phyloP scores from a whole-genome alignment of 2,888 invertebrate genomes.

The Megalurothrips usitatus region DNA sequence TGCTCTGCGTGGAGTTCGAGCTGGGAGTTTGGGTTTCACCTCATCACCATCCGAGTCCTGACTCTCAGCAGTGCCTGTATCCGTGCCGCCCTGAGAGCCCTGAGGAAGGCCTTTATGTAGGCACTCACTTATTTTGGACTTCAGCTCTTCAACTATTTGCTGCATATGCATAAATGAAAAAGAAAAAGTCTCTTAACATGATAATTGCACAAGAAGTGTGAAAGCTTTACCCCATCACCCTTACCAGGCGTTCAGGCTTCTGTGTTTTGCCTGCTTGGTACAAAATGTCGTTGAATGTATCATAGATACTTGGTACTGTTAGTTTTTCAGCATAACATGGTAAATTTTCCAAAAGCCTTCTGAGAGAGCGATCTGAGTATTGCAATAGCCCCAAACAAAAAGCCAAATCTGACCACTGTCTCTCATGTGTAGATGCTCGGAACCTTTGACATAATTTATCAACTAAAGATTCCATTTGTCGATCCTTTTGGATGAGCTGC shows the following conservation, averaged over 20 bases:
- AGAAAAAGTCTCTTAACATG: not conserved
- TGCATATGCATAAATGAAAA: not conserved
- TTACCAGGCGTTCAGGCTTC: not conserved
- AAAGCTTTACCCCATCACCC: not conserved
- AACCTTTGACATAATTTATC: slow-evolving; percentile 87
- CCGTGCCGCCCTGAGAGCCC: not conserved
- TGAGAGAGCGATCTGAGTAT: slow-evolving; percentile 65
- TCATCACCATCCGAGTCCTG: not conserved
- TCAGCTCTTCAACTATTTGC: slow-evolving; percentile 4
- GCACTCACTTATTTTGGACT: slow-evolving; percentile 1
- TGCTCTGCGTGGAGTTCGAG: not conserved
- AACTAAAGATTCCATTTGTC: slow-evolving; percentile 82
- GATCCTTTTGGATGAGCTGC: slow-evolving; percentile 79
- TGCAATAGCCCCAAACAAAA: slow-evolving; percentile 79
- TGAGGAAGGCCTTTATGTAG: not conserved
- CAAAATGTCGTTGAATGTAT: not conserved
- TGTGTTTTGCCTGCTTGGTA: not conserved
- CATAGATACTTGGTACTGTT: slow-evolving; percentile 9
- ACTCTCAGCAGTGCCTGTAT: not conserved
- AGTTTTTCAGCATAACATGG: slow-evolving; percentile 65
- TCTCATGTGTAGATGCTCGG: slow-evolving; percentile 65
- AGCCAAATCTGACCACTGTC: slow-evolving; percentile 81
- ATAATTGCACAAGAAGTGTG: too few species aligned
- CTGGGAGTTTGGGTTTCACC: not conserved
- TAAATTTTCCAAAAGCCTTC: slow-evolving; percentile 73